A percentile compares a stretch with the other conserved stretches of the same genome.
Evolutionary conservation across 2,113 vertebrate genomes (phyloP).

Genomic region (Cinclus mexicanus): DNA sequence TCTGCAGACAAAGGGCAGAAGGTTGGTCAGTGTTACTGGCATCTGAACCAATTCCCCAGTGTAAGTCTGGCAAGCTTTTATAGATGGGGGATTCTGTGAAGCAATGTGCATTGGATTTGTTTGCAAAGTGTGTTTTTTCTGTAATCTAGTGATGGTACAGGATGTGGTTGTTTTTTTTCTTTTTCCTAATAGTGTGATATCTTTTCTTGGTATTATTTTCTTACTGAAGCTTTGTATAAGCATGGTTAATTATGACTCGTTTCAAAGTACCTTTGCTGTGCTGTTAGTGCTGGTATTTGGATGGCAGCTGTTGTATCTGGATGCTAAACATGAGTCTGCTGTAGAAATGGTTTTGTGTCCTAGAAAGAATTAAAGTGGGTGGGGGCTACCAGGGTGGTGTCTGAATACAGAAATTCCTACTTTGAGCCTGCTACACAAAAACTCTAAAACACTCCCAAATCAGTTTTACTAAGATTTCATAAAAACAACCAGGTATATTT

Average conservation of each 20-base stretch:
- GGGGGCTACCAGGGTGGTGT: background rate
- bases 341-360: background rate
- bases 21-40: background rate
- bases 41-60: slow-evolving; percentile 30
- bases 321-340: background rate
- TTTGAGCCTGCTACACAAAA: slow-evolving; percentile 32
- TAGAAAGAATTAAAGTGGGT: background rate
- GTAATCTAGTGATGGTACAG: slow-evolving; percentile 28
- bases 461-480: slow-evolving; percentile 9
- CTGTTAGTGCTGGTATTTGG: slow-evolving; percentile 46
- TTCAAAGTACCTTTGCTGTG: slow-evolving; percentile 26
- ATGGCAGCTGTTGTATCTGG: background rate
- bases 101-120: slow-evolving; percentile 17
- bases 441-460: background rate
- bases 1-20: slow-evolving; percentile 31
- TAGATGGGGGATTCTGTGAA: background rate
- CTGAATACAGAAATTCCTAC: background rate
- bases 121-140: background rate
- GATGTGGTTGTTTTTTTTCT: background rate
- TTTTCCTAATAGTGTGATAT: background rate
- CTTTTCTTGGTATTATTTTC: background rate
- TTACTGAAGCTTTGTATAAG: slow-evolving; percentile 5
- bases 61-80: background rate
- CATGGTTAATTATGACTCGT: slow-evolving; percentile 33
- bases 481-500: slow-evolving; percentile 48